Evolutionary conservation across 1,140 invertebrate species (phyloP).

Genomic region (Dendrolimus kikuchii): DNA sequence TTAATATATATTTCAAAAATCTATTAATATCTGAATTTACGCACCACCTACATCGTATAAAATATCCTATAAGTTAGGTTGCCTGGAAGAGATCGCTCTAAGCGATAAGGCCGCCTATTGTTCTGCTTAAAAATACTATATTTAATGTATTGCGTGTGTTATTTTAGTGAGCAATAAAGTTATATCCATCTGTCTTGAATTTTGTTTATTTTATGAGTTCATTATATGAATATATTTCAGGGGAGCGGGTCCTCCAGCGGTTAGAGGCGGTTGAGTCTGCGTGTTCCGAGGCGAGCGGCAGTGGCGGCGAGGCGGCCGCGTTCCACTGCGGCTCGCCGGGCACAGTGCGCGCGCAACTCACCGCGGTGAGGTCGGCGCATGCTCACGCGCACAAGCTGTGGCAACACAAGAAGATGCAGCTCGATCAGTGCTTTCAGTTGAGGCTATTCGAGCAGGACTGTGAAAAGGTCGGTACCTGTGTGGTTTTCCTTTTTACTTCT

Average conservation of each 20-base stretch:
- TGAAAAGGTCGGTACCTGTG: conserved; percentile 81
- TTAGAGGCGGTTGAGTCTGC: conserved; percentile 54
- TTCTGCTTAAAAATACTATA: no score
- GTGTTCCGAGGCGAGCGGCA: conserved; percentile 57
- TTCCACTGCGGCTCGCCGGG: conserved; percentile 63
- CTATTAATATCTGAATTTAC: no score
- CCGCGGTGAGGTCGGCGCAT: conserved; percentile 82
- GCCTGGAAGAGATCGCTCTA: no score
- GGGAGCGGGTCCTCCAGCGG: conserved; percentile 71
- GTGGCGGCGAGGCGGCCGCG: conserved; percentile 57
- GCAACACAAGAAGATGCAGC: conserved; percentile 93
- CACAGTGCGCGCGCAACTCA: conserved; percentile 56
- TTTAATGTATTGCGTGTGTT: no score
- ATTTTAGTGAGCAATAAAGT: no score
- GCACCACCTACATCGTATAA: no score
- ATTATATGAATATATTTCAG: conserved; percentile 26
- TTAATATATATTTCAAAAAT: no score
- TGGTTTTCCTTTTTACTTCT: no score
- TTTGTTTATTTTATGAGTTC: not conserved
- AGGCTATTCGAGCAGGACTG: conserved; percentile 97
- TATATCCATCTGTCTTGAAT: no score
- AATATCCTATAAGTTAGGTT: no score
- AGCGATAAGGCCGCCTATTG: no score
- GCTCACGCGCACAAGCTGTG: conserved; percentile 94
- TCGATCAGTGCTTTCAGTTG: conserved; percentile 96